Base-by-base conservation (phyloP, 2,113 vertebrate genomes). In the Lathamus discolor region DNA sequence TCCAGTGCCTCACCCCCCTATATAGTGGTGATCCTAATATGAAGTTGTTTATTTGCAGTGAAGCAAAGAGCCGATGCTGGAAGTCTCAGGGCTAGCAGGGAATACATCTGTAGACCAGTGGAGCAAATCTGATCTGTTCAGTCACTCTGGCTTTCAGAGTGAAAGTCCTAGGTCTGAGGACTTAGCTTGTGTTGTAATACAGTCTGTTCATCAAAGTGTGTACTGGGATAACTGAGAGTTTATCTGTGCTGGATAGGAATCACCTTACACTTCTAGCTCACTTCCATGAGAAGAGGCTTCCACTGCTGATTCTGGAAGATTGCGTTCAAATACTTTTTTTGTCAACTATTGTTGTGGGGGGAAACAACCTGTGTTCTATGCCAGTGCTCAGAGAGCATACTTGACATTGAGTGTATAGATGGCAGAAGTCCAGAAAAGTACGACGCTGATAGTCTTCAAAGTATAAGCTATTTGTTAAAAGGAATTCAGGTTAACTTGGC, bases 71-170 rank as follows among this genome's bases (percentile, higher is more conserved):
- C 28, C 52, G 0, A 0, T 68, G 37, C 63, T 82, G 52, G 19
- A 91, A 69, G 35, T 93, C 39, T 84, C 9, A 1, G 31, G 51
- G n/a, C 31, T 61, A 37, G 52, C 18, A 52, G 33, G 9, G 27
- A 57, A 64, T 57, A 16, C 13, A 2, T 44, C 74, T 85, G 13
- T 28, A 67, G 75, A 61, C 72, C 39, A 72, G 27, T 48, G 18
- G 22, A 69, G 35, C 23, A 89, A 82, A 89, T 93, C 83, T 78
- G 88, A 68, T 84, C 77, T 68, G 25, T 67, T 94, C 46, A 82
- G 77, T 92, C 62, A 39, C 31, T 89, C 66, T 82, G 89, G 69
- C 74, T 91, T 91, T 87, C 61, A 54, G 74, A 95, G 74, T 48
- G 57, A 27, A 92, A 89, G 83, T 76, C 57, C 43, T 35, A 23